phyloP scores from a whole-genome alignment of 2,888 invertebrate species.

The Ectobius pallidus region DNA sequence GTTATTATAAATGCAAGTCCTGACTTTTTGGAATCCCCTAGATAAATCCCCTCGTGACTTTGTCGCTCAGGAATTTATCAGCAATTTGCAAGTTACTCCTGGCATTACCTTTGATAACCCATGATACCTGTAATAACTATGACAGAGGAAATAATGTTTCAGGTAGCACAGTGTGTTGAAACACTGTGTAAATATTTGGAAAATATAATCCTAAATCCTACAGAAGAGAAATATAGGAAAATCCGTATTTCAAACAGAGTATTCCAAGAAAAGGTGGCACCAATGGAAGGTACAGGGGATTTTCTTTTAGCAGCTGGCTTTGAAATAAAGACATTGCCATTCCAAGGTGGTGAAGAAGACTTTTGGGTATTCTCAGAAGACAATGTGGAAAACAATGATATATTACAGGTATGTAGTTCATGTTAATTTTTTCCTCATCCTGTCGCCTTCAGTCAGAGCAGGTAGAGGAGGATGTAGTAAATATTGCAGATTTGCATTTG shows the following conservation, averaged over 20 bases:
- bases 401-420: conserved; percentile 59
- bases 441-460: too few relatives aligned
- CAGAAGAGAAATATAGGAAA: conserved; percentile 88
- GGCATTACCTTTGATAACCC: too few relatives aligned
- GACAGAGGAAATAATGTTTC: conserved; percentile 40
- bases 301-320: conserved; percentile 87
- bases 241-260: conserved; percentile 85
- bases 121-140: too few relatives aligned
- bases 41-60: too few relatives aligned
- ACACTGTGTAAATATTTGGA: conserved; percentile 88
- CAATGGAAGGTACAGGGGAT: conserved; percentile 80
- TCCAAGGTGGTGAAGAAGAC: conserved; percentile 66
- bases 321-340: conserved; percentile 61
- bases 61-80: too few relatives aligned
- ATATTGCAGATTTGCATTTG: too few relatives aligned
- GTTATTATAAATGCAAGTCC: too few relatives aligned
- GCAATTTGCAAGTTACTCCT: too few relatives aligned
- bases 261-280: conserved; percentile 80
- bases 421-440: background rate
- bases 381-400: conserved; percentile 62
- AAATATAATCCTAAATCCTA: conserved; percentile 84
- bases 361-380: conserved; percentile 70
- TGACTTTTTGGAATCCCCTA: too few relatives aligned
- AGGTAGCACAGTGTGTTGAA: conserved; percentile 82
- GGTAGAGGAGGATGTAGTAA: too few relatives aligned